These are phyloP conservation scores for Sebastes alutus DNA, from an alignment of 2,797 vertebrate genomes.

Conservation along the genomic window DNA sequence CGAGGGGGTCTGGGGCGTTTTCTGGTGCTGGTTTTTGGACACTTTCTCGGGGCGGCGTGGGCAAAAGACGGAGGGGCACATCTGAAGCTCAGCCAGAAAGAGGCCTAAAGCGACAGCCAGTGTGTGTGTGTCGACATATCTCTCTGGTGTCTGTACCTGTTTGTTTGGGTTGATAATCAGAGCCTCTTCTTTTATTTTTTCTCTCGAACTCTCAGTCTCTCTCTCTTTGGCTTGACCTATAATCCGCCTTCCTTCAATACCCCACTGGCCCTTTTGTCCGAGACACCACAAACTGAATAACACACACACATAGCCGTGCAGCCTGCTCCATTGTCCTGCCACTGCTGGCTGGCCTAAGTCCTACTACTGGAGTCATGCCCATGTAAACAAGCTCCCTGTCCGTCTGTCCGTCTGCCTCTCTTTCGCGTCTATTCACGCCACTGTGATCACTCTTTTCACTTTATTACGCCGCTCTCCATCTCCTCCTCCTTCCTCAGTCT, in stretches of 20 bases:
- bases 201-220: slow-evolving; percentile 11
- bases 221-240: slow-evolving; percentile 51
- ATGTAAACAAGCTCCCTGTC: slow-evolving; percentile 65
- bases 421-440: slow-evolving; percentile 34
- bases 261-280: slow-evolving; percentile 62
- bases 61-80: slow-evolving; percentile 43
- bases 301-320: slow-evolving; percentile 41
- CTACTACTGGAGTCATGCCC: slow-evolving; percentile 63
- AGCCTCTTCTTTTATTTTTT: slow-evolving; percentile 8
- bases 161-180: slow-evolving; percentile 31
- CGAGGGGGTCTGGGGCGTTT: slow-evolving; percentile 15
- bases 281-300: slow-evolving; percentile 46
- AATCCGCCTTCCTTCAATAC: slow-evolving; percentile 59
- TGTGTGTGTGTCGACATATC: slow-evolving; percentile 2
- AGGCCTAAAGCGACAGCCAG: slow-evolving; percentile 39
- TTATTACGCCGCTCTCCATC: slow-evolving; percentile 28
- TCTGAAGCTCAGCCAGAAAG: slow-evolving; percentile 54
- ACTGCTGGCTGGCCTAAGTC: slow-evolving; percentile 42
- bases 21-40: slow-evolving; percentile 30
- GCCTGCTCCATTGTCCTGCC: slow-evolving; percentile 67
- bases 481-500: slow-evolving; percentile 23
- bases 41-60: slow-evolving; percentile 43
- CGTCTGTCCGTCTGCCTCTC: slow-evolving; percentile 8
- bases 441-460: slow-evolving; percentile 48
- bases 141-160: slow-evolving; percentile 30